A percentile compares a stretch with the other conserved stretches of the same genome.
These are phyloP conservation scores for zebrafish (Danio rerio) DNA, from an alignment of 2,113 vertebrate species.

Conservation along the genomic window GRCz12tu NC_133184.1:39501-40000, in stretches of 20 bases:
- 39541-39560: not conserved
- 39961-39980: too few species aligned
- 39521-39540: not conserved
- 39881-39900: too few species aligned
- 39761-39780: too few species aligned
- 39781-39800: too few species aligned
- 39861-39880: too few species aligned
- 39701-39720: slow-evolving; percentile 92
- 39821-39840: too few species aligned
- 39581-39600: not conserved
- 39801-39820: too few species aligned
- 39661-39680: slow-evolving; percentile 90
- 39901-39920: too few species aligned
- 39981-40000: too few species aligned
- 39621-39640: not conserved
- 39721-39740: slow-evolving; percentile 92
- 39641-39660: slow-evolving; percentile 86
- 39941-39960: too few species aligned
- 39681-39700: slow-evolving; percentile 93
- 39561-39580: not conserved
- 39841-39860: too few species aligned
- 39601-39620: not conserved
- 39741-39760: slow-evolving; percentile 79
- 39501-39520: not conserved
- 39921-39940: too few species aligned